phyloP scores from a whole-genome alignment of 2,797 vertebrate genomes.

The Cryptoprocta ferox region DNA sequence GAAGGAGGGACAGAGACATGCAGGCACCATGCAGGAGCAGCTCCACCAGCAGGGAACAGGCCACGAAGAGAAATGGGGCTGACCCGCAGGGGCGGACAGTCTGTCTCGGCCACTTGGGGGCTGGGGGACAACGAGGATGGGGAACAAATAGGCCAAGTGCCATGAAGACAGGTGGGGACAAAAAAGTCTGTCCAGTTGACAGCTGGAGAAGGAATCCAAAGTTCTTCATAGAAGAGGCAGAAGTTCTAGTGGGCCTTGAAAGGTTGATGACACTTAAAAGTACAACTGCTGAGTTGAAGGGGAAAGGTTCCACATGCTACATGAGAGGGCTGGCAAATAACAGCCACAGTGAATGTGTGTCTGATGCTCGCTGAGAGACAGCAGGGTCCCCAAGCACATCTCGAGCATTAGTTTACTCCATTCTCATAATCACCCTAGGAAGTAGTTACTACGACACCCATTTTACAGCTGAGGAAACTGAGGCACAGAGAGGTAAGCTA shows the following conservation, averaged over 20 bases:
- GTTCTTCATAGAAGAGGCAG: not conserved
- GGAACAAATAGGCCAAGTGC: not conserved
- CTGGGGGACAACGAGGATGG: not conserved
- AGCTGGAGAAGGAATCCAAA: not conserved
- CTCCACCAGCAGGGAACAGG: not conserved
- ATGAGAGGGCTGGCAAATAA: not conserved
- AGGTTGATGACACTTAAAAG: not conserved
- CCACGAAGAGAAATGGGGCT: not conserved
- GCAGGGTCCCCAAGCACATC: not conserved
- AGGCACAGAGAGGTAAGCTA: not conserved
- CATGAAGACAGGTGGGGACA: not conserved
- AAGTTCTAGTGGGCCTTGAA: not conserved
- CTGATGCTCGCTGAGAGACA: not conserved
- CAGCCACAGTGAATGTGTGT: rapidly evolving
- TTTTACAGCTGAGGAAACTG: not conserved
- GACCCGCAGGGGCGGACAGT: not conserved
- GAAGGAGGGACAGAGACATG: not conserved
- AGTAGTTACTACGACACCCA: not conserved
- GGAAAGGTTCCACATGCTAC: no score
- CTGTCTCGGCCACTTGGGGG: not conserved
- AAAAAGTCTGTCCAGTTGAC: not conserved
- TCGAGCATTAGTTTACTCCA: not conserved
- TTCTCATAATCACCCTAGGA: not conserved
- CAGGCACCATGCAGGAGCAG: not conserved
- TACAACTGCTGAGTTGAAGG: not conserved